phyloP scores from a whole-genome alignment of 2,888 invertebrate genomes.

The Microctonus brassicae region DNA sequence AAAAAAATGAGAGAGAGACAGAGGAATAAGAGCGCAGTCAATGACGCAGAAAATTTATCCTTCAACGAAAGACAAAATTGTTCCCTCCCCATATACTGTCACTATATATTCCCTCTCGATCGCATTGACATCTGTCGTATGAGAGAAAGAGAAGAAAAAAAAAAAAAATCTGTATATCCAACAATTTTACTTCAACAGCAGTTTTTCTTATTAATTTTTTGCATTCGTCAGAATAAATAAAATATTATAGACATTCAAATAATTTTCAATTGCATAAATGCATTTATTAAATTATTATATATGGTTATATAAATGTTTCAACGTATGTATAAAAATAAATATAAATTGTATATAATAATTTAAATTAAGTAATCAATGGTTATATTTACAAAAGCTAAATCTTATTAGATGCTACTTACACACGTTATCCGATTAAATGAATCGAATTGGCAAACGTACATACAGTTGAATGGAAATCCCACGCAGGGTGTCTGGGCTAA shows the following conservation, averaged over 20 bases:
- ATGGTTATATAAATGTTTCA: no score
- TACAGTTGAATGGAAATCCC: conserved; percentile 25
- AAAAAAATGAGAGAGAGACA: conserved; percentile 19
- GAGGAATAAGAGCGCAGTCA: conserved; percentile 37
- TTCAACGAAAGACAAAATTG: conserved; percentile 29
- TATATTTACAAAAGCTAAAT: conserved; percentile 26
- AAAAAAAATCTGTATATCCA: conserved; percentile 10
- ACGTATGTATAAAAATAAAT: background rate
- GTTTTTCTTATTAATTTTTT: background rate
- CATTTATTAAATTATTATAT: no score
- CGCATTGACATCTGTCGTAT: background rate
- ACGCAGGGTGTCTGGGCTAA: conserved; percentile 8
- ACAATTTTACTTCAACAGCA: background rate
- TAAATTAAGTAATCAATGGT: conserved; percentile 24
- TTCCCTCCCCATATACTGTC: conserved; percentile 1
- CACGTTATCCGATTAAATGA: conserved; percentile 38
- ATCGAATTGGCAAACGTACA: conserved; percentile 37
- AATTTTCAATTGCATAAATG: no score
- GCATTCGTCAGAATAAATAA: no score
- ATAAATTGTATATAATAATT: background rate
- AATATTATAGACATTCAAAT: no score
- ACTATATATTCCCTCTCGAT: background rate
- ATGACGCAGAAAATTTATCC: conserved; percentile 53
- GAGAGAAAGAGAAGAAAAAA: conserved; percentile 8
- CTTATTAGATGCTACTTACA: conserved; percentile 34